These are phyloP conservation scores for Gadus chalcogrammus DNA, from an alignment of 2,113 vertebrate genomes.

Conservation along the genomic window DNA sequence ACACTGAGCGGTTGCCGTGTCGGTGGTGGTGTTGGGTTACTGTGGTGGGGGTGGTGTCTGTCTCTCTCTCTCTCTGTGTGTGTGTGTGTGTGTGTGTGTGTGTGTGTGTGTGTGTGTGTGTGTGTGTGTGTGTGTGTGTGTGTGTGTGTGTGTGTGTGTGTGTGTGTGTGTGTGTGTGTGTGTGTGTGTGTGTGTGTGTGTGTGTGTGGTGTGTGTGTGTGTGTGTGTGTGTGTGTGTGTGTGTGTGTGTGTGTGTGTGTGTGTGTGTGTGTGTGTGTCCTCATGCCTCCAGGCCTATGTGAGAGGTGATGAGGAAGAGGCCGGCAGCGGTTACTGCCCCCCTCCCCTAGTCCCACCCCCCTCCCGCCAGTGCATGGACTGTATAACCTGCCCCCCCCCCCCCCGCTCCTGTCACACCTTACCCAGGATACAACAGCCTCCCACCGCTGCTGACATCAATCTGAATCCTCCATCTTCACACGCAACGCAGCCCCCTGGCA, in stretches of 20 bases:
- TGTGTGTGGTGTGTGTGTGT: constrained; percentile 19
- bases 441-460: constrained; percentile 25
- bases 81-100: constrained; percentile 24
- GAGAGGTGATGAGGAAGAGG: constrained; percentile 17
- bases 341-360: constrained; percentile 19
- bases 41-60: constrained; percentile 24
- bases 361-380: too few relatives aligned
- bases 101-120: constrained; percentile 37
- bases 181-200: background rate
- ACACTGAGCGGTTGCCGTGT: constrained; percentile 49
- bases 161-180: constrained; percentile 46
- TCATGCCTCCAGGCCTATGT: constrained; percentile 19
- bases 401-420: constrained; percentile 36
- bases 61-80: constrained; percentile 15
- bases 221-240: constrained; percentile 36
- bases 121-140: background rate
- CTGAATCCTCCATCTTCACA: constrained; percentile 35
- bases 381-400: background rate
- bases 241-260: constrained; percentile 22
- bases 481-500: background rate
- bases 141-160: constrained; percentile 13
- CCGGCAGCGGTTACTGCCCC: constrained; percentile 29
- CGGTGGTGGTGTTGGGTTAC: constrained; percentile 62
- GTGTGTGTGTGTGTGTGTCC: background rate
- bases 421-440: constrained; percentile 18